Evolutionary conservation across 2,113 vertebrate genomes (phyloP).

Genomic region (Saimiri boliviensis): DNA sequence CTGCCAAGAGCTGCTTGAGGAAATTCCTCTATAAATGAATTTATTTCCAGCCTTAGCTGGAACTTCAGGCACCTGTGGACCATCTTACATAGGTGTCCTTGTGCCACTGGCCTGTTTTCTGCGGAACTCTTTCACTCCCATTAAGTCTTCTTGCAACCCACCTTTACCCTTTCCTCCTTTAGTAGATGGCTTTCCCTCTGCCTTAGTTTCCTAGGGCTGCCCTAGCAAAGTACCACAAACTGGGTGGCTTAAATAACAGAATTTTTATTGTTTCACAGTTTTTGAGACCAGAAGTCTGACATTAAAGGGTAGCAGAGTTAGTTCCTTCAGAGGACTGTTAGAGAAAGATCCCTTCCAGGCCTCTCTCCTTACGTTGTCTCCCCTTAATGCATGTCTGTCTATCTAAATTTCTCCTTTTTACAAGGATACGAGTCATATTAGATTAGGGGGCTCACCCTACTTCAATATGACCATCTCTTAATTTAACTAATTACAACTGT

Average conservation of each 20-base stretch:
- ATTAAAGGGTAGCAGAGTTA: neutral
- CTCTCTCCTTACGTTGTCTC: neutral
- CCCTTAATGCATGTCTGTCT: neutral
- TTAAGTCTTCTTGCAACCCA: neutral
- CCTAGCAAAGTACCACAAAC: neutral
- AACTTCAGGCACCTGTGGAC: neutral
- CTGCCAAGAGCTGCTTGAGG: constrained; percentile 51
- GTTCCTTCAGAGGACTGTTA: neutral
- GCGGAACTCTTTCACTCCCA: neutral
- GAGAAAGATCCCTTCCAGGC: neutral
- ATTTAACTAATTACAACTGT: neutral
- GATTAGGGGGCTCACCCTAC: neutral
- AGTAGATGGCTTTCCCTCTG: neutral
- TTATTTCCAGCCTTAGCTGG: neutral
- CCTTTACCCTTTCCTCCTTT: neutral
- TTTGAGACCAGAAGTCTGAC: neutral
- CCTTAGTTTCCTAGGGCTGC: neutral
- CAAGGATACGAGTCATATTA: neutral
- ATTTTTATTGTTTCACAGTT: neutral
- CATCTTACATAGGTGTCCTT: neutral
- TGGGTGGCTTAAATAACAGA: neutral
- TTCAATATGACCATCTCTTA: neutral
- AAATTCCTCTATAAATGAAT: constrained; percentile 45
- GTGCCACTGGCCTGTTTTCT: neutral
- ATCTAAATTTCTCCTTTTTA: neutral